Base-by-base conservation (phyloP, 1,140 invertebrate genomes). In the Ceratina calcarata region DNA sequence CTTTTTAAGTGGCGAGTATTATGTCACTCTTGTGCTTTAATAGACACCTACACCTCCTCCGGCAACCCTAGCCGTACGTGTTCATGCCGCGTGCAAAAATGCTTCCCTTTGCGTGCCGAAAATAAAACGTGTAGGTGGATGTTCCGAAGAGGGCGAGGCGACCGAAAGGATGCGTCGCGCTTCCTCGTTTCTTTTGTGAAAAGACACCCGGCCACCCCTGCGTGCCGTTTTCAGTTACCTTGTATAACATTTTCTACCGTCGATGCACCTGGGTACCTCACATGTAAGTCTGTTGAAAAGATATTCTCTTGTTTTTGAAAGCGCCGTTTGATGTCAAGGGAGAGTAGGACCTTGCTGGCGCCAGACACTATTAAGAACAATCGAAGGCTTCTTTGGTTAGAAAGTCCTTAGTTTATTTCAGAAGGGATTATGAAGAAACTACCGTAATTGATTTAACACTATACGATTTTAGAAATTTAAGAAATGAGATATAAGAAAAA, bases 11-110 rank as follows among this genome's bases (percentile, higher is more conserved):
- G 80, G 75, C 76, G 84, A 86, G 88, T 87, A 89, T 90, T 89
- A 90, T 89, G 82, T 89, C 89, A 89, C 88, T 88, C 82, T 88
- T 71, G 78, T 76, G 85, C 72, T 86, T 88, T 87, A 89, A 89
- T 88, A 87, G 84, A 87, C 85, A 86, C 87, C 84, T 81, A 83
- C 78, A 78, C 81, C 72, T 49, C 65, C 37, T 13, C 60, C 37
- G 45, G 22, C 37, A 10, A 45, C 60, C 49, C 65, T 68, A 20
- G 62, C 57, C 66, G 37, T 58, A 60, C 51, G 83, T 74, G 64
- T 77, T 86, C 84, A 85, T 70, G 45, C 72, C 67, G 60, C 75
- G 68, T 72, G 80, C 61, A 78, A 86, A 83, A 82, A 68, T 82
- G 67, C 74, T 83, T 72, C 78, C 72, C 77, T 82, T 81, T 72